Base-by-base conservation (phyloP, 2,113 vertebrate species). In the Tamias sibiricus region DNA sequence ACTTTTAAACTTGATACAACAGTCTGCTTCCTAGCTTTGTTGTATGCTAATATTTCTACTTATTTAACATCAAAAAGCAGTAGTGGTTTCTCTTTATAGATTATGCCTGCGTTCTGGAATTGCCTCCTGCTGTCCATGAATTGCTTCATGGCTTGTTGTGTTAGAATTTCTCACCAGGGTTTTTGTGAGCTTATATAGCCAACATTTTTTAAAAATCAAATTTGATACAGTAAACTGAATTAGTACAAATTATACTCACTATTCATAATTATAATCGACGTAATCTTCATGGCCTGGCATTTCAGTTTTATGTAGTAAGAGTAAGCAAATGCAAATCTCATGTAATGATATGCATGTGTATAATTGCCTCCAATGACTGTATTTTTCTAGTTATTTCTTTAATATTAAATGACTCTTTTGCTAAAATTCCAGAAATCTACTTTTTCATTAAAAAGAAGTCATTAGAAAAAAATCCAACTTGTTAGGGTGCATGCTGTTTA, bases 11-110 rank as follows among this genome's bases (percentile, higher is more conserved):
- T 96, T 98, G 98, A 98, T 98, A 98, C 97, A 98, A 96, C 92
- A 95, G 97, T 97, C 97, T 98, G 97, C 94, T 95, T 97, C 81
- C 97, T 93, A 97, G 98, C 98, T 98, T 98, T 98, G 98, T 98
- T 98, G 98, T 98, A 95, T 97, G 94, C 97, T 98, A 97, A 98
- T 98, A 98, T 98, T 98, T 96, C 98, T 98, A 96, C 97, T 98
- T 98, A 97, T 93, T 98, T 98, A 98, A 98, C 98, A 98, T 98
- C 98, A 98, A 98, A 99, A 99, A 98, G 98, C 98, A 95, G 95
- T 97, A 92, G 97, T 98, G 95, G 97, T 98, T 98, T 97, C 97
- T 97, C 97, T 98, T 99, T 98, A 98, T 98, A 98, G 98, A 98
- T 99, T 97, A 96, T 0, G 98, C 97, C 95, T 98, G 98, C 98